Percentiles rank a stretch among this genome's conserved stretches.
phyloP scores from a whole-genome alignment of 2,113 vertebrate genomes.

The Carollia perspicillata region DNA sequence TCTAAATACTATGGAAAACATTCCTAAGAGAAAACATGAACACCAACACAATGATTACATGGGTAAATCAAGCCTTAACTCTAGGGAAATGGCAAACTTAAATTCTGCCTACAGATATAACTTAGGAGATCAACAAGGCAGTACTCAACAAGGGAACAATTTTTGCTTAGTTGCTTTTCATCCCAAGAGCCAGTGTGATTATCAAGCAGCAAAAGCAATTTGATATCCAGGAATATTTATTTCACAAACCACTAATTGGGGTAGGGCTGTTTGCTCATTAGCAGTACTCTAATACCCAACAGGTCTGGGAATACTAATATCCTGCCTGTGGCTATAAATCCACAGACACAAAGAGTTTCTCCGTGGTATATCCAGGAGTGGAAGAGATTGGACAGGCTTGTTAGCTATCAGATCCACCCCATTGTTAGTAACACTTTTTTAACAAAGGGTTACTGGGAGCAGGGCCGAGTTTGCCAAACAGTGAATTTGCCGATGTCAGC shows the following conservation, averaged over 20 bases:
- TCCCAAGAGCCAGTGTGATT: constrained; percentile 56
- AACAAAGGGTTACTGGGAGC: constrained; percentile 84
- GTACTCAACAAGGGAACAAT: constrained; percentile 47
- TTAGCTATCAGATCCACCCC: constrained; percentile 67
- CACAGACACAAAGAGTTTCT: constrained; percentile 54
- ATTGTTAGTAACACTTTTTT: constrained; percentile 71
- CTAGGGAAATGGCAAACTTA: constrained; percentile 40
- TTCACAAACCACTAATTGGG: constrained; percentile 73
- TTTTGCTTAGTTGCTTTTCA: constrained; percentile 53
- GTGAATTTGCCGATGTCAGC: constrained; percentile 84
- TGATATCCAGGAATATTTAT: constrained; percentile 73
- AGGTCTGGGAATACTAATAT: constrained; percentile 56
- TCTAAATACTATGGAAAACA: not conserved
- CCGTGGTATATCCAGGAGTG: not conserved
- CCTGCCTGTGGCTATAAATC: constrained; percentile 54
- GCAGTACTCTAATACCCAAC: constrained; percentile 15
- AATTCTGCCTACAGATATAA: constrained; percentile 5
- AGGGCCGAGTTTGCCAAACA: constrained; percentile 77
- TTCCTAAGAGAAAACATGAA: constrained; percentile 18
- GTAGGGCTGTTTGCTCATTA: constrained; percentile 65
- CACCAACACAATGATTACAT: not conserved
- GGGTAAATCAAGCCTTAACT: constrained; percentile 38
- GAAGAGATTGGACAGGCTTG: constrained; percentile 43
- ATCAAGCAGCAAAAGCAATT: constrained; percentile 61
- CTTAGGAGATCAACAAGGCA: constrained; percentile 53